A percentile compares a stretch with the other conserved stretches of the same genome.
Conservation (phyloP, 2,113 vertebrate species). For the Cettia cetti region DNA sequence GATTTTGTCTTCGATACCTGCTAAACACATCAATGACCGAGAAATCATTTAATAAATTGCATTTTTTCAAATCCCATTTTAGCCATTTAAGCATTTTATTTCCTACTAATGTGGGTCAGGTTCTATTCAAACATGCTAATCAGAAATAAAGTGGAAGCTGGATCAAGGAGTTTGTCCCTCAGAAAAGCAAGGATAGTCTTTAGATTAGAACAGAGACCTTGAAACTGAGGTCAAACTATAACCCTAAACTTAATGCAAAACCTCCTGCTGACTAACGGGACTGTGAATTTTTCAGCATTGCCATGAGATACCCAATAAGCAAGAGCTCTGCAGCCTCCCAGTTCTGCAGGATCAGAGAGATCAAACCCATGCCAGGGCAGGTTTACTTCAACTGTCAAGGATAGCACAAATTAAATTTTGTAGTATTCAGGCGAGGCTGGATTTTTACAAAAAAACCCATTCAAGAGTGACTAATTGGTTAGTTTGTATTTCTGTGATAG, state of each 20-base stretch:
- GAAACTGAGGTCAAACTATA: constrained; percentile 38
- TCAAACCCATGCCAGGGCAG: neutral
- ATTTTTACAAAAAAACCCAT: neutral
- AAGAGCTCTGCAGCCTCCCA: neutral
- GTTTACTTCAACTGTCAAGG: neutral
- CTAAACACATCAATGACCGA: constrained; percentile 44
- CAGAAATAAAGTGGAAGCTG: neutral
- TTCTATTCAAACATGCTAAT: neutral
- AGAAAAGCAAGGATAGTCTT: neutral
- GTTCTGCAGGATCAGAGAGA: neutral
- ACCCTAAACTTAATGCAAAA: constrained; percentile 4
- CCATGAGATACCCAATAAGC: neutral
- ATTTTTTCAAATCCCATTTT: neutral
- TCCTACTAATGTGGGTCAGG: neutral
- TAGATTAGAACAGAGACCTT: constrained; percentile 48
- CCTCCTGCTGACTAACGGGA: neutral
- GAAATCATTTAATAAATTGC: constrained; percentile 55
- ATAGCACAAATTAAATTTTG: neutral
- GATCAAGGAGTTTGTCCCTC: neutral
- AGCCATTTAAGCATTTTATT: constrained; percentile 32
- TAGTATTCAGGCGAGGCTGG: neutral
- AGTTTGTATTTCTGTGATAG: neutral
- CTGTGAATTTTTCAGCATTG: neutral
- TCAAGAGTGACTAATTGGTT: neutral
- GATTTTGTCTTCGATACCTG: constrained; percentile 24